These are phyloP conservation scores for Linyphia triangularis DNA, from an alignment of 2,888 invertebrate species.

Conservation along the genomic window DNA sequence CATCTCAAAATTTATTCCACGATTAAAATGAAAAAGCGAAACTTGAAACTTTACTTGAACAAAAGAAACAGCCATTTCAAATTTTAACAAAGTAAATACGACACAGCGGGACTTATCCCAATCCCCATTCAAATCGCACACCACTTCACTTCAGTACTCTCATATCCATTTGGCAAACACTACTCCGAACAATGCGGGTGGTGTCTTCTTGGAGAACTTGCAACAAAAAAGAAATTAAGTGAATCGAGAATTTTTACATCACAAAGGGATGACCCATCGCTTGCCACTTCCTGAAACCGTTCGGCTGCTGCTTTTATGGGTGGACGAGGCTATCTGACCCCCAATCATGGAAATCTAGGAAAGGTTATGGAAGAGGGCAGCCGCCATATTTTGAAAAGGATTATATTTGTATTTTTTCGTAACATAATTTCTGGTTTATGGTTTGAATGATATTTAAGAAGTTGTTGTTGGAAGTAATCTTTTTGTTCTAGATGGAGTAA, in stretches of 20 bases:
- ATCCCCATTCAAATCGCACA: neutral
- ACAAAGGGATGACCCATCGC: slow-evolving; percentile 26
- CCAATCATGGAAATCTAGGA: neutral
- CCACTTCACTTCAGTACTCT: neutral
- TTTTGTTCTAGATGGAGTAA: too few relatives aligned
- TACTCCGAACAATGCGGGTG: neutral
- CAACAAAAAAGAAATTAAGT: slow-evolving; percentile 7
- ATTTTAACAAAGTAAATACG: neutral
- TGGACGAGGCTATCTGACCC: neutral
- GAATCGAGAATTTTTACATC: slow-evolving; percentile 15
- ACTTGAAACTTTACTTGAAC: too few relatives aligned
- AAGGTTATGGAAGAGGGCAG: neutral
- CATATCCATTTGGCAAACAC: neutral
- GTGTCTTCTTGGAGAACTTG: neutral
- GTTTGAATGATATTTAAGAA: too few relatives aligned
- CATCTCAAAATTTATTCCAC: too few relatives aligned
- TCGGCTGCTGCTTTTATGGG: neutral
- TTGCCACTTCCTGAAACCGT: neutral
- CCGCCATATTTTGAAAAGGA: too few relatives aligned
- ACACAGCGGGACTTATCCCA: neutral
- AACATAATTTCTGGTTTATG: too few relatives aligned
- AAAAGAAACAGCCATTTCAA: too few relatives aligned
- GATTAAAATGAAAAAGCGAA: too few relatives aligned
- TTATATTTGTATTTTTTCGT: too few relatives aligned
- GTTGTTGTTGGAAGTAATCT: too few relatives aligned